Conservation (phyloP, 1,140 invertebrate species). For the Solenopsis invicta region DNA sequence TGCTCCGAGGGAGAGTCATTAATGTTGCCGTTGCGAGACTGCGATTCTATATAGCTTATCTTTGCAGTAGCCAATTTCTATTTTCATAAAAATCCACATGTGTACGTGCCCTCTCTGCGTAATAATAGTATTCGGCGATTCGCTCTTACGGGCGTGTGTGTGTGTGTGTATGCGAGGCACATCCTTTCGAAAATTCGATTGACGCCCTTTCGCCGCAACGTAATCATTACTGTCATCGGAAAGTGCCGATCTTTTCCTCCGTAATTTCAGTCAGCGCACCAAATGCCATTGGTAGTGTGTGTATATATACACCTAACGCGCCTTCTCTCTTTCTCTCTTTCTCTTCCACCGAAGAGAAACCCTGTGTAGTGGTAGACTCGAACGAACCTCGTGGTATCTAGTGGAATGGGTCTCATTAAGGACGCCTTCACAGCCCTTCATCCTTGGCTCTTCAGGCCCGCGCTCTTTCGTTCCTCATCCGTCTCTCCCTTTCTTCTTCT, state of each 20-base stretch:
- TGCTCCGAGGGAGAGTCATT: slow-evolving; percentile 6
- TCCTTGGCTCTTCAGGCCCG: slow-evolving; percentile 75
- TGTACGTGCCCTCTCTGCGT: neutral
- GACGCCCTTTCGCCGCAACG: slow-evolving; percentile 67
- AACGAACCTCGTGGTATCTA: slow-evolving; percentile 74
- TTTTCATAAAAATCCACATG: slow-evolving; percentile 51
- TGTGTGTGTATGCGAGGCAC: neutral
- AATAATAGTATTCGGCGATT: slow-evolving; percentile 42
- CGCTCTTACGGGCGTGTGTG: slow-evolving; percentile 30
- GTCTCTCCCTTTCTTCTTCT: neutral
- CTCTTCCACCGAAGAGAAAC: slow-evolving; percentile 54
- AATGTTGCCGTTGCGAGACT: neutral
- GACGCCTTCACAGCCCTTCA: slow-evolving; percentile 80
- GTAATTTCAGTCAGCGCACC: slow-evolving; percentile 73
- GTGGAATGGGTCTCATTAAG: slow-evolving; percentile 82
- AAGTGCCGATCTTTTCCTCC: slow-evolving; percentile 74
- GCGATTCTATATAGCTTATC: neutral
- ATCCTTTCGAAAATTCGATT: slow-evolving; percentile 70
- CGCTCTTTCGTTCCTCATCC: slow-evolving; percentile 2
- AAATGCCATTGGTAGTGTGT: slow-evolving; percentile 39
- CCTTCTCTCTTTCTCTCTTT: neutral
- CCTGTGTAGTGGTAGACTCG: slow-evolving; percentile 63
- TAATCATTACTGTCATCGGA: slow-evolving; percentile 78
- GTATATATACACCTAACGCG: neutral
- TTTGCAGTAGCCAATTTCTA: slow-evolving; percentile 26